Conservation (phyloP, 2,888 invertebrate genomes). For the Lathronympha strigana region DNA sequence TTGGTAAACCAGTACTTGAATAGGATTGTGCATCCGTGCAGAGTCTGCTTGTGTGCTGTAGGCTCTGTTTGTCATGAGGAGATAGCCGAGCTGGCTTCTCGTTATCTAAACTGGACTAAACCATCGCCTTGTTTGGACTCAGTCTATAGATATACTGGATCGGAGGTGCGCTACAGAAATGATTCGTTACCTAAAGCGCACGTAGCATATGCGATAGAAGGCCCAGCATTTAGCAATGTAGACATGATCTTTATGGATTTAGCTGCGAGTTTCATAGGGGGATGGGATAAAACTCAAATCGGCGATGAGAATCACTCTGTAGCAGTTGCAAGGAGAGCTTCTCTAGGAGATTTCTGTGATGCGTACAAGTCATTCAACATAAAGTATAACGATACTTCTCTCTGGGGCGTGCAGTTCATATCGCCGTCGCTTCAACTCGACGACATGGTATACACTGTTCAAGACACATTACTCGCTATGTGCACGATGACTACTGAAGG, state of each 20-base stretch:
- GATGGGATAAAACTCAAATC: slow-evolving; percentile 94
- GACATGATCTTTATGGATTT: slow-evolving; percentile 97
- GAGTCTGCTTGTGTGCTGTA: slow-evolving; percentile 96
- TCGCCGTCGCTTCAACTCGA: slow-evolving; percentile 87
- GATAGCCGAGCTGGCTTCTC: slow-evolving; percentile 89
- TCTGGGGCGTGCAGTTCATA: slow-evolving; percentile 96
- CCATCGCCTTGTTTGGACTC: slow-evolving; percentile 80
- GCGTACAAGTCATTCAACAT: slow-evolving; percentile 98
- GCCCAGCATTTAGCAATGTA: slow-evolving; percentile 94
- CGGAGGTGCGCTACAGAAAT: slow-evolving; percentile 94
- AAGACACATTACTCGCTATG: slow-evolving; percentile 93
- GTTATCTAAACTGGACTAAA: slow-evolving; percentile 86
- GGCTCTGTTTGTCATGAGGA: slow-evolving; percentile 95
- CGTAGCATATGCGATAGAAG: slow-evolving; percentile 95
- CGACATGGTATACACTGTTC: slow-evolving; percentile 88
- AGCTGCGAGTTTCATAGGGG: slow-evolving; percentile 95
- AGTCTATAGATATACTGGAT: slow-evolving; percentile 92
- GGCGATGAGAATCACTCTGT: slow-evolving; percentile 89
- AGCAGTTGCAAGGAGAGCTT: slow-evolving; percentile 65
- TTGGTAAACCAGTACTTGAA: slow-evolving; percentile 91
- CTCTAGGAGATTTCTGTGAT: slow-evolving; percentile 89
- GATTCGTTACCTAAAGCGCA: slow-evolving; percentile 95
- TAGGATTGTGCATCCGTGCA: slow-evolving; percentile 93
- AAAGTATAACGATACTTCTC: slow-evolving; percentile 98
- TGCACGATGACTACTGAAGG: slow-evolving; percentile 92